These are phyloP conservation scores for Dendrolimus kikuchii DNA, from an alignment of 1,140 invertebrate genomes.

Conservation along the genomic window DNA sequence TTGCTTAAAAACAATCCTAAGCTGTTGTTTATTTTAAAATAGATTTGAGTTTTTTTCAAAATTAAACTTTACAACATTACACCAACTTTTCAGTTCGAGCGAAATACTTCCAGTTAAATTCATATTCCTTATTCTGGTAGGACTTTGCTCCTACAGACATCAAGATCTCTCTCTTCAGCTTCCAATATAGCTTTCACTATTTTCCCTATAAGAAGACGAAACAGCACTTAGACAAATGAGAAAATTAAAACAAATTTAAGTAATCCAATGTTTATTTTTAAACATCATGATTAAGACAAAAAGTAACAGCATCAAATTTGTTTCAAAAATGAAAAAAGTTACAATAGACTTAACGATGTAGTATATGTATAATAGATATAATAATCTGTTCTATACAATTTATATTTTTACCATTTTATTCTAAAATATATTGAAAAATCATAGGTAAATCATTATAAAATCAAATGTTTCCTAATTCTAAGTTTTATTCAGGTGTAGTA, in stretches of 20 bases:
- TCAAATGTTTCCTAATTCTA: slow-evolving; percentile 41
- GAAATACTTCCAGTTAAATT: too few relatives aligned
- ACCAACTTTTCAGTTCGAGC: too few relatives aligned
- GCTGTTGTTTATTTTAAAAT: too few relatives aligned
- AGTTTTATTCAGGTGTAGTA: slow-evolving; percentile 24
- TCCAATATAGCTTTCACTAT: too few relatives aligned
- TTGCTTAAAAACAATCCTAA: too few relatives aligned
- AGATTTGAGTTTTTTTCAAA: too few relatives aligned
- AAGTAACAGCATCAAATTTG: slow-evolving; percentile 58
- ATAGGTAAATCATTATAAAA: slow-evolving; percentile 45
- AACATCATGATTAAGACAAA: slow-evolving; percentile 61
- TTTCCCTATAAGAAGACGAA: too few relatives aligned
- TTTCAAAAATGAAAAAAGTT: slow-evolving; percentile 53
- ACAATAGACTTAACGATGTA: slow-evolving; percentile 17
- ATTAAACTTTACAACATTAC: too few relatives aligned
- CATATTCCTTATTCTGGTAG: too few relatives aligned
- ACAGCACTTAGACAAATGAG: neutral
- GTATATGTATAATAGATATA: slow-evolving; percentile 2
- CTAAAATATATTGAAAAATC: neutral
- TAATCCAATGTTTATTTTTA: slow-evolving; percentile 62
- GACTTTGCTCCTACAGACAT: too few relatives aligned
- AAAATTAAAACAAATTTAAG: slow-evolving; percentile 18
- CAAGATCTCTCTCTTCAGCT: too few relatives aligned
- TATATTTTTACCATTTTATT: neutral
- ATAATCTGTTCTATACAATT: slow-evolving; percentile 3